phyloP scores from a whole-genome alignment of 2,888 invertebrate species.

The Eupithecia subfuscata region DNA sequence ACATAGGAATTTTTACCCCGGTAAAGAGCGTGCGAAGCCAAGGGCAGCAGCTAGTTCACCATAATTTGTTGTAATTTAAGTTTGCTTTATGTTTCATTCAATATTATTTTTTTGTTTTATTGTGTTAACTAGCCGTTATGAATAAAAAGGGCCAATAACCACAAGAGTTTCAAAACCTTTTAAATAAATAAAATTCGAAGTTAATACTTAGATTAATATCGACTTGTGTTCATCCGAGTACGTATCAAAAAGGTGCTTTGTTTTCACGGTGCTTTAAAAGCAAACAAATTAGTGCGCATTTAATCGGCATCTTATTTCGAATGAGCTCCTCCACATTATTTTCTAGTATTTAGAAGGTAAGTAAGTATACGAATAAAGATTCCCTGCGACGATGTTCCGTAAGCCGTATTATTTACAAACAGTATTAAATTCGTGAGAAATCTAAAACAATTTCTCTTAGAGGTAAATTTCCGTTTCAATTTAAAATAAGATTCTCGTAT shows the following conservation, averaged over 20 bases:
- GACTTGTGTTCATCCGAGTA: not conserved
- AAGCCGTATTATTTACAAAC: constrained; percentile 45
- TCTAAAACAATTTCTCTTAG: constrained; percentile 39
- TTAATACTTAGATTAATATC: not conserved
- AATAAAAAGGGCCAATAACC: not conserved
- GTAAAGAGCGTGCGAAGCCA: no score
- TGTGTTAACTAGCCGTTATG: not conserved
- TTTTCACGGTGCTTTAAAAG: not conserved
- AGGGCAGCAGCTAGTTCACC: not conserved
- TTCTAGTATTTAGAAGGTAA: not conserved
- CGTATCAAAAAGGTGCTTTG: not conserved
- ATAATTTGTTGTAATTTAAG: not conserved
- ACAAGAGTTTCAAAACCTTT: not conserved
- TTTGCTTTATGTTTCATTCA: not conserved
- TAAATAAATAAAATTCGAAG: not conserved
- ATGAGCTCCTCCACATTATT: not conserved
- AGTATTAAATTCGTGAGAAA: constrained; percentile 30
- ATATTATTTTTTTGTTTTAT: no score
- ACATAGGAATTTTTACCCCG: no score
- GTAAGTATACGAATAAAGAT: not conserved
- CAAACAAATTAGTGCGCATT: not conserved
- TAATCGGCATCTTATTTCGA: constrained; percentile 6
- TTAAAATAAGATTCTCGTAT: constrained; percentile 28
- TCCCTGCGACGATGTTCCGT: not conserved
- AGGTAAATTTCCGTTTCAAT: constrained; percentile 33